These are phyloP conservation scores for Miltochrista miniata DNA, from an alignment of 2,888 invertebrate species.

Conservation along the genomic window DNA sequence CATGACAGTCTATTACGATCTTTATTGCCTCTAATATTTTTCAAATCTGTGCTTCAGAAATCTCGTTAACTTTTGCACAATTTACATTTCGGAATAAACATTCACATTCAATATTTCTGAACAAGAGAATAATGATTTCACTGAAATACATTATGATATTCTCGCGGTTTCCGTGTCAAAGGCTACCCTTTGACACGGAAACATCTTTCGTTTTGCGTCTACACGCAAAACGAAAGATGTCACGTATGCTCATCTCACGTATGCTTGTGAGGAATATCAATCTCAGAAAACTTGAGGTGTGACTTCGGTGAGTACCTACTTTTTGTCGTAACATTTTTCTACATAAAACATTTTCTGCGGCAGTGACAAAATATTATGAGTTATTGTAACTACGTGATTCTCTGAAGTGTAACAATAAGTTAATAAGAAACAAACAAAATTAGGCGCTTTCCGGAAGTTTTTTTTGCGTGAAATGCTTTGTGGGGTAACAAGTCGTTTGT, in stretches of 20 bases:
- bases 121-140: constrained; percentile 5
- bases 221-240: constrained; percentile 27
- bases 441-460: too few species aligned
- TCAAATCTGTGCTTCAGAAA: too few species aligned
- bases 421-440: neutral
- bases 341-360: constrained; percentile 6
- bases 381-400: neutral
- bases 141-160: neutral
- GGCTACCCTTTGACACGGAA: too few species aligned
- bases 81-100: neutral
- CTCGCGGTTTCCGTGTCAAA: constrained; percentile 14
- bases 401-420: neutral
- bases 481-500: too few species aligned
- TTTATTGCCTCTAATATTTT: too few species aligned
- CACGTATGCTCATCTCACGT: constrained; percentile 40
- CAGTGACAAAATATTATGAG: constrained; percentile 7
- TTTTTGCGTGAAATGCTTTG: too few species aligned
- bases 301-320: constrained; percentile 36
- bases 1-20: too few species aligned
- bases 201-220: too few species aligned
- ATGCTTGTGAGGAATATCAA: constrained; percentile 42
- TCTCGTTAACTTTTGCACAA: neutral
- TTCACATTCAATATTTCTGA: constrained; percentile 1
- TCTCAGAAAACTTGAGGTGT: constrained; percentile 27
- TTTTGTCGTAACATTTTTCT: constrained; percentile 17